phyloP scores from a whole-genome alignment of 1,140 invertebrate species.

The Drosophila rhopaloa region DNA sequence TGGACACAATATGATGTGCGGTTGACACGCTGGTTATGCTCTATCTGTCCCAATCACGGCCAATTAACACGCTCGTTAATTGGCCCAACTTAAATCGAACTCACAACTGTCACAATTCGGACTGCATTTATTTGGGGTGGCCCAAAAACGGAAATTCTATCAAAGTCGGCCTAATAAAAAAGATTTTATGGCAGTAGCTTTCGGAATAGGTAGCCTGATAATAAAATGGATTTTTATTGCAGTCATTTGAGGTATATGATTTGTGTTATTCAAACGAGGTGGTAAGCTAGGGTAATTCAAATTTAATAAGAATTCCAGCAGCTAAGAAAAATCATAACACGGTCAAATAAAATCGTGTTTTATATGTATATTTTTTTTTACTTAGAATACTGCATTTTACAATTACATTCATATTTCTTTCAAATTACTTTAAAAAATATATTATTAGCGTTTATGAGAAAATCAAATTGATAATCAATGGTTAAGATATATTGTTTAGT shows the following conservation, averaged over 20 bases:
- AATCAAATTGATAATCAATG: no score
- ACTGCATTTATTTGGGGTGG: constrained; percentile 6
- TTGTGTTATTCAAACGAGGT: not conserved
- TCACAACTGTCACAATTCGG: constrained; percentile 61
- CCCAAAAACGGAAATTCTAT: not conserved
- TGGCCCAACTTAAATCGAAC: constrained; percentile 50
- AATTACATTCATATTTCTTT: no score
- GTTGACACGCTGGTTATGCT: constrained; percentile 57
- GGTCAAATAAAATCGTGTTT: no score
- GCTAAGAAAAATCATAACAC: no score
- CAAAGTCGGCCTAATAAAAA: not conserved
- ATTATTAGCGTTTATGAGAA: no score
- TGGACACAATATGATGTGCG: constrained; percentile 56
- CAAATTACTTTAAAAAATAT: no score
- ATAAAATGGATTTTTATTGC: constrained; percentile 8
- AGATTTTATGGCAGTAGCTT: not conserved
- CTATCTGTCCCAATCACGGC: constrained; percentile 59
- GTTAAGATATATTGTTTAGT: no score
- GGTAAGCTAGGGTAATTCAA: not conserved
- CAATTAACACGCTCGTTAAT: constrained; percentile 76
- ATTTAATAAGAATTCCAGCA: no score
- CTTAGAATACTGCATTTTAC: no score
- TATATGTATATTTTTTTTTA: no score
- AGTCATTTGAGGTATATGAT: not conserved
- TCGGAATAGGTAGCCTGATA: not conserved